Evolutionary conservation across 2,113 vertebrate genomes (phyloP).

Genomic region (Rafetus swinhoei): DNA sequence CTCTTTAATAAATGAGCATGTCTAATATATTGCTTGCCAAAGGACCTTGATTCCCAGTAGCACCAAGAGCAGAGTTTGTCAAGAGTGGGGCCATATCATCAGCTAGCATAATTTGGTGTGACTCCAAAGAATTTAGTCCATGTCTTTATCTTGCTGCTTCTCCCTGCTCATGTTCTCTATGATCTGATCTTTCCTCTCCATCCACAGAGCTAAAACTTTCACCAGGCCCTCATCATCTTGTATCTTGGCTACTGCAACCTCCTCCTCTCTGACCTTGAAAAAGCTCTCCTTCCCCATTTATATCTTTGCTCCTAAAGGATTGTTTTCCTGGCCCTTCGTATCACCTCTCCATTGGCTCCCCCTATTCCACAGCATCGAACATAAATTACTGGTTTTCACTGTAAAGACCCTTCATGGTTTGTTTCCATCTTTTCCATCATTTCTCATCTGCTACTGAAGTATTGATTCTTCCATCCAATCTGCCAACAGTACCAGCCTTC

Average conservation of each 20-base stretch:
- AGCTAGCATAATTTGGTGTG: not conserved
- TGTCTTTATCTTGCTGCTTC: not conserved
- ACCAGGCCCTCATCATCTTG: slow-evolving; percentile 18
- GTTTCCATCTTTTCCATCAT: not conserved
- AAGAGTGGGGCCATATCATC: not conserved
- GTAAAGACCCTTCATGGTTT: not conserved
- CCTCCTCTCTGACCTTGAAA: not conserved
- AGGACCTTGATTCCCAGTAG: not conserved
- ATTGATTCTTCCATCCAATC: not conserved
- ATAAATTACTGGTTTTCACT: not conserved
- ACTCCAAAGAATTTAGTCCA: not conserved
- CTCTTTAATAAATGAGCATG: not conserved
- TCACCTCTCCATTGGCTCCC: not conserved
- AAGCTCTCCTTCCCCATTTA: not conserved
- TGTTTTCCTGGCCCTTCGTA: slow-evolving; percentile 21
- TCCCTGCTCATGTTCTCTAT: not conserved
- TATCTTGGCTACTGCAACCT: not conserved
- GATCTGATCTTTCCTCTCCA: not conserved
- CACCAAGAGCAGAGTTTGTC: not conserved
- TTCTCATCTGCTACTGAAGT: not conserved
- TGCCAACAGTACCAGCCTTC: not conserved
- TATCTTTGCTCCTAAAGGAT: not conserved
- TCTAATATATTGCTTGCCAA: not conserved
- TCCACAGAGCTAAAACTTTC: not conserved
- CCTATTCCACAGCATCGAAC: not conserved